phyloP scores from a whole-genome alignment of 1,140 invertebrate species.

The Drosophila erecta region DNA sequence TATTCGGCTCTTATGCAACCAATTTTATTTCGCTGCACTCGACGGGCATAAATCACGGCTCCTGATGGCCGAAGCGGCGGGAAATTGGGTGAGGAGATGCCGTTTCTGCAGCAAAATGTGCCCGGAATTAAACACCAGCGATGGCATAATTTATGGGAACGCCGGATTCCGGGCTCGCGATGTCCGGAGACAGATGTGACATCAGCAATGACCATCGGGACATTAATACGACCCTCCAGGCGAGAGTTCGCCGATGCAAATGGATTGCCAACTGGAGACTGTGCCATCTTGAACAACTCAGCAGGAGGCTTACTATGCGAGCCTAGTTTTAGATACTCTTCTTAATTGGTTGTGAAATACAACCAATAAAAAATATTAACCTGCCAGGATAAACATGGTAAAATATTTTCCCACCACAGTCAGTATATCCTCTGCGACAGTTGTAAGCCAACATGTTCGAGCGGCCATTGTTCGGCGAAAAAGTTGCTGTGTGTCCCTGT shows the following conservation, averaged over 20 bases:
- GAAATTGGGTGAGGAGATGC: slow-evolving; percentile 4
- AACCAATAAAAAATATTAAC: not conserved
- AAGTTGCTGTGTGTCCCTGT: slow-evolving; percentile 21
- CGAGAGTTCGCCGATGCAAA: slow-evolving; percentile 13
- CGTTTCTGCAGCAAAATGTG: slow-evolving; percentile 54
- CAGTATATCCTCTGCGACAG: not conserved
- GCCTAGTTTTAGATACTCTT: no score
- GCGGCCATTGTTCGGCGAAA: slow-evolving; percentile 26
- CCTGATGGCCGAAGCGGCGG: slow-evolving; percentile 23
- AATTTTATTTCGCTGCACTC: slow-evolving; percentile 73
- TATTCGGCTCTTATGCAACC: slow-evolving; percentile 61
- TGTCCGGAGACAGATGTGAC: slow-evolving; percentile 70
- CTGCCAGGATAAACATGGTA: not conserved
- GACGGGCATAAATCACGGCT: slow-evolving; percentile 65
- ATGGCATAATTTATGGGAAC: slow-evolving; percentile 69
- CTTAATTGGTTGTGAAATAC: no score
- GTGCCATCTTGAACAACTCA: not conserved
- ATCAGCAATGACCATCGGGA: slow-evolving; percentile 56
- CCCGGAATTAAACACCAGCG: slow-evolving; percentile 64
- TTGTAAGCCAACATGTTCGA: slow-evolving; percentile 28
- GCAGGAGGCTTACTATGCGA: no score
- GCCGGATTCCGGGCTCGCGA: slow-evolving; percentile 40
- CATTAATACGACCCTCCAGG: slow-evolving; percentile 37
- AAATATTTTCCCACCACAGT: slow-evolving; percentile 22
- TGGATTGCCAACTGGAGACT: slow-evolving; percentile 20